Evolutionary conservation across 2,888 invertebrate genomes (phyloP).

Genomic region (Ichneumoninae sp.): DNA sequence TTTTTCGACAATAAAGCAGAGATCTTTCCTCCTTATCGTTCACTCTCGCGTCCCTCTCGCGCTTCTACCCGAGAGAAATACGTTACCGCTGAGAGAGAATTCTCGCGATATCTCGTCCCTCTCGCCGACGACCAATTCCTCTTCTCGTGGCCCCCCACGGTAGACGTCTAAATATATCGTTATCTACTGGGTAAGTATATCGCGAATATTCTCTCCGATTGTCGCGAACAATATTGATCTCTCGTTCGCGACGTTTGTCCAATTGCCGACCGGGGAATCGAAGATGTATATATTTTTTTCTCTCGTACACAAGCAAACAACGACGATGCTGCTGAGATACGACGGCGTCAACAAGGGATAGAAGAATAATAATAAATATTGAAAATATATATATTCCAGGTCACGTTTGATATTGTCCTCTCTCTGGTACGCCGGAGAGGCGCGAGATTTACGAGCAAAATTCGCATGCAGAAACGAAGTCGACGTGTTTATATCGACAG

Average conservation of each 20-base stretch:
- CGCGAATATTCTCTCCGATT: conserved; percentile 53
- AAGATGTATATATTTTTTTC: conserved; percentile 1
- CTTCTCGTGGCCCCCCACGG: conserved; percentile 33
- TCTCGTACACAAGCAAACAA: neutral
- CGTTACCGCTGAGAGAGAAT: neutral
- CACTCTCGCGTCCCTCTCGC: conserved; percentile 9
- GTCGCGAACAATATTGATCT: conserved; percentile 66
- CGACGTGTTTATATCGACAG: neutral
- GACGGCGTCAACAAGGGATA: neutral
- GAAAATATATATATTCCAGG: conserved; percentile 7
- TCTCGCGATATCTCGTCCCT: conserved; percentile 30
- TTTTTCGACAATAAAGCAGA: conserved; percentile 4
- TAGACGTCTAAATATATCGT: conserved; percentile 65
- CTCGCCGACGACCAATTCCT: conserved; percentile 38
- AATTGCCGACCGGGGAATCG: conserved; percentile 33
- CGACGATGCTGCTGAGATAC: neutral
- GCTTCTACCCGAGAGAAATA: conserved; percentile 4
- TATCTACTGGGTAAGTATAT: conserved; percentile 58
- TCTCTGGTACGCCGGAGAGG: neutral
- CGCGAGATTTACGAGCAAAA: conserved; percentile 4
- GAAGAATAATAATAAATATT: conserved; percentile 32
- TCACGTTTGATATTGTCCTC: conserved; percentile 29
- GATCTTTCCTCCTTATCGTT: conserved; percentile 2
- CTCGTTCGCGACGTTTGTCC: conserved; percentile 49
- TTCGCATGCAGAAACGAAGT: conserved; percentile 2